Base-by-base conservation (phyloP, 2,888 invertebrate genomes). In the Drosophila planitibia region DNA sequence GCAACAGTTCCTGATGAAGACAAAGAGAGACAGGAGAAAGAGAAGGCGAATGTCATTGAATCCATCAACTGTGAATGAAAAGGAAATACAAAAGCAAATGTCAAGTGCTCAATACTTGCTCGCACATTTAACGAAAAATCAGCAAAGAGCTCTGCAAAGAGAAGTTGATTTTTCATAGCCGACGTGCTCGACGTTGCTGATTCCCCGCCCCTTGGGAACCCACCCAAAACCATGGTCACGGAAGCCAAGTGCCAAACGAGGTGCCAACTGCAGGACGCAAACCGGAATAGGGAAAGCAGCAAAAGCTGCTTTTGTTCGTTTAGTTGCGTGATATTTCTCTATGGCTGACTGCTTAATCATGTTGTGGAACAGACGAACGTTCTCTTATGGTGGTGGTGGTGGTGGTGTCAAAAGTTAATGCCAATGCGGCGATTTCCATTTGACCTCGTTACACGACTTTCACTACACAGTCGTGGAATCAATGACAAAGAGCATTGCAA, bases 381-480 rank as follows among this genome's bases (percentile, higher is more conserved):
- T 10, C 10, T 4, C 37, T 55, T 22, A 22, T 52, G 65, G 39
- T 69, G 63, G 28, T 73, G 78, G 52, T 78, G 82, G 82, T 84
- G 78, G 39, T 74, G 79, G 79, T 84, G 89, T 85, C 87, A 89
- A 89, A 89, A 85, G 85, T 89, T 85, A 85, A 86, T 87, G 85
- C 85, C 80, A 84, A 89, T 87, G 76, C 87, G 89, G 89, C 85
- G 85, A 85, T 85, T 85, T 85, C 85, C 85, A 85, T 85, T 85
- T 85, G 89, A 85, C 89, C 85, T 89, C 85, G 87, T 85, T 85
- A 78, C 82, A 70, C 77, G 78, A 78, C 68, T 75, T 75, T 67
- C 75, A 59, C 64, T 47, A 51, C 65, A 62, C 70, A 70, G 62
- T 69, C 55, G 28, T 54, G 69, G 78, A 67, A 81, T 79, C 89